Base-by-base conservation (phyloP, 92 coral and sea anemone genomes). In the Actinernus sp. region DNA sequence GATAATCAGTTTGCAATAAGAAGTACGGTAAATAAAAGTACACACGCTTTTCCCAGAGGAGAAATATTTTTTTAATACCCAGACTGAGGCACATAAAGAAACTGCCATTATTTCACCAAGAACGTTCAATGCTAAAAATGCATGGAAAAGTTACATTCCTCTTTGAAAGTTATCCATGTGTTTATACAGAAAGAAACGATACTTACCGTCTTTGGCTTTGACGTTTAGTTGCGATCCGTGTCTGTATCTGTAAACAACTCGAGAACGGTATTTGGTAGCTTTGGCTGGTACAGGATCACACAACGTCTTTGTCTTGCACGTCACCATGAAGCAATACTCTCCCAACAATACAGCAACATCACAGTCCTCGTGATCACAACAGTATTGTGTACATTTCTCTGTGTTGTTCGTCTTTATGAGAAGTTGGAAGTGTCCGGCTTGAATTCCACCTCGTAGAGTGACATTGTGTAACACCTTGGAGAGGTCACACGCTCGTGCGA, bases 301-400 rank as follows among this genome's bases (percentile, higher is more conserved):
- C 18, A 82, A 58, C 72, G 53, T 47, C 18, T 46, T 26, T 29
- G 68, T 74, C 19, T 72, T 65, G 73, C 94, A 88, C 53, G 51
- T 75, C 3, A 88, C 94, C 44, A 79, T 76, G 39, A 77, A 88
- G 56, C 94, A 88, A 17, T 60, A 64, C 46, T 67, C 44, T n/a
- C 65, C 78, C 49, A 88, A 37, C 67, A 83, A 65, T 18, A 76
- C 80, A 8, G 85, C 86, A 10, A 83, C 83, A 59, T 88, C 80
- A 36, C 94, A 88, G 45, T 49, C 18, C 0, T 13, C 32, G 32
- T 82, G 54, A 29, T 71, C 8, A 28, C 94, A 88, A 55, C 94
- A 88, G 26, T 50, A 26, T 10, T 60, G 51, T 31, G 79, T 71
- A 28, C 94, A 88, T 20, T 39, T 54, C 2, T 38, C 19, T 17